Base-by-base conservation (phyloP, 2,888 invertebrate genomes). In the Molorchus minor region DNA sequence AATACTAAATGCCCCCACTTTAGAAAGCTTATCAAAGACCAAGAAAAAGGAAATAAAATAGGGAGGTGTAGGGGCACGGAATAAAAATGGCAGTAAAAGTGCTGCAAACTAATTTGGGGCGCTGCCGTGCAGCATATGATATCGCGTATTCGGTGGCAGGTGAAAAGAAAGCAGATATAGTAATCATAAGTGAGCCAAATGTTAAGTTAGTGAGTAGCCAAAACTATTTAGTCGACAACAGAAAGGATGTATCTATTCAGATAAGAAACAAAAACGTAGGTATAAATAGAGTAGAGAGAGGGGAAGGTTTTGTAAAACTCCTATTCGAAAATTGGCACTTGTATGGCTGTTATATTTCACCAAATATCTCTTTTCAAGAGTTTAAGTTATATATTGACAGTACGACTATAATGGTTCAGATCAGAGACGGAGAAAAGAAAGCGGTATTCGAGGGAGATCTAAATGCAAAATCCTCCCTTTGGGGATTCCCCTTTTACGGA, bases 151-250 rank as follows among this genome's bases (percentile, higher is more conserved):
- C 8, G 8, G 25, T 25, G 4, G 36, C 36, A 15, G 10, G 36
- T 13, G 36, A 36, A 36, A 36, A 36, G 36, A 7, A 13, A 1
- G 36, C 7, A 7, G 36, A 36, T 36, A 7, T 36, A 2, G 15
- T 36, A 36, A 36, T 36, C 4, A 36, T 36, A 36, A 36, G 36
- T 13, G 36, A 36, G 15, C 36, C 36, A 12, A 36, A 36, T 15
- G 36, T 36, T 15, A 3, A 36, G 12, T 7, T 36, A 2, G 2
- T 7, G 7, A 36, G 36, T 3, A 12, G 13, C 2, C 30, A 12
- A 2, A 15, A 7, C 15, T 36, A 36, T 13, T 13, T 36, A 7
- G n/a, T 7, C n/a, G 36, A 36, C 15, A 15, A 36, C 13, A 36
- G 36, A 15, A 36, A 15, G 2, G 36, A 36, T 15, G 36, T 36